Evolutionary conservation across 2,113 vertebrate species (phyloP), one percentile per base, ranked within the genome.

Genomic region (Peromyscus maniculatus): DNA sequence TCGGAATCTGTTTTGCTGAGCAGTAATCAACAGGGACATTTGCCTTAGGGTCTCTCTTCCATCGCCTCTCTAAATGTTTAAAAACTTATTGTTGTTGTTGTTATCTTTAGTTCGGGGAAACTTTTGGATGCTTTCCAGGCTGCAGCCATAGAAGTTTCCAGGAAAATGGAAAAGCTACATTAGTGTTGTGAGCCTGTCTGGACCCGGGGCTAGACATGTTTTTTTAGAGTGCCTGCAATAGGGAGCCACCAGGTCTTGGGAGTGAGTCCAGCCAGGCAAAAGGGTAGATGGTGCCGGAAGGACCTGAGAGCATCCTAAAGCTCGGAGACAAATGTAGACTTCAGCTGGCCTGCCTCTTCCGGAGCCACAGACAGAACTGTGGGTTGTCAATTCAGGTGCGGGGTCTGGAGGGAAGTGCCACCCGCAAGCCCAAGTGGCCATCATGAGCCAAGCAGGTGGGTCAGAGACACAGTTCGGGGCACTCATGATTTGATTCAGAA

Each of bases 81-180:
- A 77, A 75, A 43, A 52, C 36, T 31, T 55, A 77, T 94, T 69
- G 97, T 97, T 96, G 97, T 98, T 97, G 95, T 98, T 97, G 97
- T 98, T 98, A 98, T 98, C 98, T 98, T 98, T 98, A 97, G 98
- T 98, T 98, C 79, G 57, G 93, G 92, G 97, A 98, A 98, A 98
- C 93, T 97, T 97, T 97, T 98, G 98, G 98, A 98, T 96, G 94
- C 86, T 96, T 98, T 99, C 98, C 98, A 98, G 98, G 79, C 97
- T 98, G 95, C 93, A 96, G 98, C 98, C 98, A 98, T 97, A 98
- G 98, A 98, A 98, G 95, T 98, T 98, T 98, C 98, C 98, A 84
- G 90, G 98, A 98, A 98, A 98, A 98, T 55, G 69, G 95, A 98
- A 98, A 98, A 93, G 95, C 52, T 98, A 95, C 96, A 96, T 97